phyloP scores from a whole-genome alignment of 2,797 vertebrate species.

The Protosalanx chinensis region DNA sequence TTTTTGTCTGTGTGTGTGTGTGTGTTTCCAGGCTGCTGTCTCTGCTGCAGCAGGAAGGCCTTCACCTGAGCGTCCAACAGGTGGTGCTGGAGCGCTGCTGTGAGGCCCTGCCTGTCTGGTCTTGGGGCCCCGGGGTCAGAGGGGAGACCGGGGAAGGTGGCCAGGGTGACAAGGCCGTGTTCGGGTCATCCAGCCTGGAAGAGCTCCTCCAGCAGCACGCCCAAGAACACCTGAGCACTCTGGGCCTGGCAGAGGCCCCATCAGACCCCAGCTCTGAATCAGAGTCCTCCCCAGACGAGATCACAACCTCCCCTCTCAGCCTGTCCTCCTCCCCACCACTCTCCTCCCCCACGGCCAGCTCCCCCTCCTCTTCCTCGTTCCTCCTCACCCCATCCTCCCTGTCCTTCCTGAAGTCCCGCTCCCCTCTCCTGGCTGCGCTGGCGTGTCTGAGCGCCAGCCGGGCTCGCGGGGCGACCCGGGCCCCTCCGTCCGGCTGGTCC shows the following conservation, averaged over 20 bases:
- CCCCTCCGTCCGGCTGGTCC: constrained; percentile 69
- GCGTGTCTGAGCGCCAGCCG: constrained; percentile 81
- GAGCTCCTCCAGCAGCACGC: constrained; percentile 71
- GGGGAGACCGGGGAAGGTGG: neutral
- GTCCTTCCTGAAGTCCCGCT: constrained; percentile 86
- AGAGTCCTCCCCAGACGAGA: constrained; percentile 58
- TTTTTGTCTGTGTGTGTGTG: neutral
- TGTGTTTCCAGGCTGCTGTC: constrained; percentile 72
- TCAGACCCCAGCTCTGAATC: constrained; percentile 65
- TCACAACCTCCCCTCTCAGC: constrained; percentile 35
- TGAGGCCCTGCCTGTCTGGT: constrained; percentile 79
- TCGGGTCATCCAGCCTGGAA: constrained; percentile 67
- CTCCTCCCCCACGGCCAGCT: constrained; percentile 24
- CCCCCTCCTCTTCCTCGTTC: constrained; percentile 58
- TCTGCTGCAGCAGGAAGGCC: constrained; percentile 80
- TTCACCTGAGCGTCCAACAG: constrained; percentile 85
- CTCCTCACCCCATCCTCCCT: constrained; percentile 84
- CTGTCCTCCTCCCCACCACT: constrained; percentile 60
- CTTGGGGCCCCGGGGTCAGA: constrained; percentile 35
- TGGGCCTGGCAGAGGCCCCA: constrained; percentile 56
- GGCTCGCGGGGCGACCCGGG: constrained; percentile 56
- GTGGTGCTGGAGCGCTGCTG: constrained; percentile 90
- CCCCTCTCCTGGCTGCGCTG: constrained; percentile 77
- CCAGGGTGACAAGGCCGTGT: constrained; percentile 28
- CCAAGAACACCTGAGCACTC: constrained; percentile 60